phyloP scores from a whole-genome alignment of 2,113 vertebrate species.

The Myocastor coypus region DNA sequence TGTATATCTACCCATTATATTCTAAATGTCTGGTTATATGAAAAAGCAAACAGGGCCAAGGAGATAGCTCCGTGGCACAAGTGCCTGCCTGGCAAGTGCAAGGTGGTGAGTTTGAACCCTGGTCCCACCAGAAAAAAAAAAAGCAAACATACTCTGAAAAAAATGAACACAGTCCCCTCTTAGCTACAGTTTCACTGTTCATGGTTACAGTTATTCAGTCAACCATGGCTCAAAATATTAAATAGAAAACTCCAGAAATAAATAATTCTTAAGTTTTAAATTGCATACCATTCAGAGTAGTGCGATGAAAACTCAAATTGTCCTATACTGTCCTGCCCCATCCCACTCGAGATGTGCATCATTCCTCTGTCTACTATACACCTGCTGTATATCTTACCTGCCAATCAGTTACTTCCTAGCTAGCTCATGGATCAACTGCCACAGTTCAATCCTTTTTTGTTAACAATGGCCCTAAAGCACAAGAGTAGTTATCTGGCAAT shows the following conservation, averaged over 20 bases:
- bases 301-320: not conserved
- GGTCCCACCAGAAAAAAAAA: conserved; percentile 47
- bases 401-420: not conserved
- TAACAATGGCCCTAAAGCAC: not conserved
- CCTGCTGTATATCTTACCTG: not conserved
- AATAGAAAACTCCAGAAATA: not conserved
- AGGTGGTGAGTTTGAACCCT: too few relatives aligned
- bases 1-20: not conserved
- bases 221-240: not conserved
- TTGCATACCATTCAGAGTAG: not conserved
- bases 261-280: not conserved
- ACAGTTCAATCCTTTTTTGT: not conserved
- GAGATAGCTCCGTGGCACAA: too few relatives aligned
- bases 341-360: not conserved
- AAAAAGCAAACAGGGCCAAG: conserved; percentile 5
- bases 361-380: not conserved
- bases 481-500: not conserved
- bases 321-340: not conserved
- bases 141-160: not conserved
- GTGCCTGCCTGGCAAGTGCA: too few relatives aligned
- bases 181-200: not conserved
- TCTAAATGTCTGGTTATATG: not conserved
- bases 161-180: not conserved
- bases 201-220: not conserved
- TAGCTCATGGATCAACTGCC: not conserved